A percentile compares a stretch with the other conserved stretches of the same genome.
Conservation (phyloP, 2,113 vertebrate genomes). For the Neolamprologus cancellatus region DNA sequence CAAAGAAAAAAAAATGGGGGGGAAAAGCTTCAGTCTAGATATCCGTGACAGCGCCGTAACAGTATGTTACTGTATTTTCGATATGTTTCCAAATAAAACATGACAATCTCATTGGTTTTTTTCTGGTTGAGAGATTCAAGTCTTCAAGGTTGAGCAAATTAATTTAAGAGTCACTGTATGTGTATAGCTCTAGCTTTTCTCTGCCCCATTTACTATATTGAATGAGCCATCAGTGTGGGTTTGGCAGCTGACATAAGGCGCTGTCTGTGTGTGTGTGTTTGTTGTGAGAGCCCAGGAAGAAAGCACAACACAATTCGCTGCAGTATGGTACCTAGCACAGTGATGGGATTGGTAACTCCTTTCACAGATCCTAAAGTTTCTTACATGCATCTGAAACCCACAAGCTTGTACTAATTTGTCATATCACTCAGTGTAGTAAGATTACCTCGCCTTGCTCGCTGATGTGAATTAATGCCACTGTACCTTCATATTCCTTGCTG, state of each 20-base stretch:
- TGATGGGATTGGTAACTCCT: not conserved
- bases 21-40: fast-evolving
- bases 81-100: conserved; percentile 30
- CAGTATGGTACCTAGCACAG: not conserved
- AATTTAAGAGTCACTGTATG: conserved; percentile 30
- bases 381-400: not conserved
- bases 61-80: not conserved
- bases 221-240: conserved; percentile 22
- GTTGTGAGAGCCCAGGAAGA: not conserved
- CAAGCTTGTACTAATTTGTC: conserved; percentile 7
- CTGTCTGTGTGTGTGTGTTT: not conserved
- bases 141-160: conserved; percentile 43
- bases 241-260: conserved; percentile 17
- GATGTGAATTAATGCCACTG: not conserved
- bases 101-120: conserved; percentile 17
- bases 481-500: not conserved
- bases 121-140: not conserved
- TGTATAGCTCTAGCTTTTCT: conserved; percentile 33
- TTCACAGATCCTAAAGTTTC: not conserved
- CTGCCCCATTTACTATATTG: conserved; percentile 40
- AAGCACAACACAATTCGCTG: not conserved
- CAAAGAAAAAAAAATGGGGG: not conserved
- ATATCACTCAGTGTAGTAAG: not conserved
- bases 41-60: not conserved
- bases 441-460: not conserved